Conservation (phyloP, 2,888 invertebrate genomes). For the Agrotis ipsilon region DNA sequence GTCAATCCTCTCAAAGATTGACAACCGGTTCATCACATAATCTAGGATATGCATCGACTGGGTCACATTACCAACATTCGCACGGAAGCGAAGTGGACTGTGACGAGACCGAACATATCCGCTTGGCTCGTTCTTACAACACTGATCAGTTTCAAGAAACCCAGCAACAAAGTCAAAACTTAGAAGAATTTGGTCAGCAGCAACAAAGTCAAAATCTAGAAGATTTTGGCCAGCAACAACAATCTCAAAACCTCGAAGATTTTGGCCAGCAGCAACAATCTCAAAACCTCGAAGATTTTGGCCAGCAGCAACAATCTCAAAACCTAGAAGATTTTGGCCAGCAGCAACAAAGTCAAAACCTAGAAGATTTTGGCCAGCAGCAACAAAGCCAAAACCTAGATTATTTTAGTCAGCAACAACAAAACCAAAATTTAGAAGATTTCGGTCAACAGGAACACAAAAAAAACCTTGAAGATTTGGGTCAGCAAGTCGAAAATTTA, state of each 20-base stretch:
- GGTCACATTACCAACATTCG: conserved; percentile 68
- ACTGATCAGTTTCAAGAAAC: conserved; percentile 60
- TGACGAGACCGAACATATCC: conserved; percentile 77
- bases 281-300: conserved; percentile 17
- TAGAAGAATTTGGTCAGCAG: conserved; percentile 66
- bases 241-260: conserved; percentile 29
- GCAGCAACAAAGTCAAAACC: conserved; percentile 23
- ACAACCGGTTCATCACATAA: conserved; percentile 70
- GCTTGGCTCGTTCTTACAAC: conserved; percentile 79
- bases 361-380: conserved; percentile 23
- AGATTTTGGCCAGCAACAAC: conserved; percentile 30
- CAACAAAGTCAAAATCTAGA: conserved; percentile 24
- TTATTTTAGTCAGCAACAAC: conserved; percentile 38
- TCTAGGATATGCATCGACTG: conserved; percentile 73
- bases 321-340: conserved; percentile 29
- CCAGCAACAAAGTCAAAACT: conserved; percentile 64
- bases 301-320: conserved; percentile 20
- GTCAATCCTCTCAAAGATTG: conserved; percentile 76
- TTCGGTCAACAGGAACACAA: conserved; percentile 63
- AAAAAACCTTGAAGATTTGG: conserved; percentile 61
- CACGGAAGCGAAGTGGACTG: conserved; percentile 76
- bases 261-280: conserved; percentile 37
- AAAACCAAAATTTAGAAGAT: conserved; percentile 32
- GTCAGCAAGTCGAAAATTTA: conserved; percentile 64
- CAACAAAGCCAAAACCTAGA: conserved; percentile 34